A percentile compares a stretch with the other conserved stretches of the same genome.
Evolutionary conservation across 2,888 invertebrate genomes (phyloP).

Genomic region (Esperia sulphurella): DNA sequence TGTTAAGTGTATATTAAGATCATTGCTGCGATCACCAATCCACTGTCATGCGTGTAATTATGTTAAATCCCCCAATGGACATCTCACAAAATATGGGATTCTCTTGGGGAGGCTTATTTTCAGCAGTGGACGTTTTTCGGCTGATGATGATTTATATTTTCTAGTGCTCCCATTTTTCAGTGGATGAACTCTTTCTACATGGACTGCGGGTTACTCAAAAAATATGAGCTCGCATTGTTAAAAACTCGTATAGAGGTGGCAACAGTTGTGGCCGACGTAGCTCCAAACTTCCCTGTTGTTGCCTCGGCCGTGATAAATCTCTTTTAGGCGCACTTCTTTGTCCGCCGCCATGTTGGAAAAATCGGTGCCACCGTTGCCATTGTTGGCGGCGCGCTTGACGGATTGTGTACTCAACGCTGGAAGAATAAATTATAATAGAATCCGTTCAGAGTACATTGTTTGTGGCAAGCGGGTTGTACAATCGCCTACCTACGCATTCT

Average conservation of each 20-base stretch:
- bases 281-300: conserved; percentile 34
- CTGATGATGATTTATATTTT: no score
- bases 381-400: conserved; percentile 22
- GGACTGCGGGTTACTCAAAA: neutral
- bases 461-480: neutral
- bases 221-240: conserved; percentile 4
- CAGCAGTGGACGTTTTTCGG: no score
- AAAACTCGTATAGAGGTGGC: conserved; percentile 7
- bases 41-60: no score
- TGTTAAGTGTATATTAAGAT: no score
- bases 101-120: no score
- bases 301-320: conserved; percentile 42
- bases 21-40: no score
- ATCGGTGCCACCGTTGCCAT: conserved; percentile 34
- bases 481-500: no score
- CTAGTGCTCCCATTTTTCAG: neutral
- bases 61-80: no score
- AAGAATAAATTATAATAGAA: conserved; percentile 27
- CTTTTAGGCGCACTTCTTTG: conserved; percentile 30
- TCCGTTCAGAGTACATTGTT: conserved; percentile 5
- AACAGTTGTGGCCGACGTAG: conserved; percentile 13
- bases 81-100: no score
- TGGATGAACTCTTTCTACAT: neutral
- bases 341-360: conserved; percentile 34
- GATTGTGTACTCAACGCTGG: conserved; percentile 15